A percentile compares a stretch with the other conserved stretches of the same genome.
Conservation (phyloP, 2,113 vertebrate species). For the Lanius collurio region DNA sequence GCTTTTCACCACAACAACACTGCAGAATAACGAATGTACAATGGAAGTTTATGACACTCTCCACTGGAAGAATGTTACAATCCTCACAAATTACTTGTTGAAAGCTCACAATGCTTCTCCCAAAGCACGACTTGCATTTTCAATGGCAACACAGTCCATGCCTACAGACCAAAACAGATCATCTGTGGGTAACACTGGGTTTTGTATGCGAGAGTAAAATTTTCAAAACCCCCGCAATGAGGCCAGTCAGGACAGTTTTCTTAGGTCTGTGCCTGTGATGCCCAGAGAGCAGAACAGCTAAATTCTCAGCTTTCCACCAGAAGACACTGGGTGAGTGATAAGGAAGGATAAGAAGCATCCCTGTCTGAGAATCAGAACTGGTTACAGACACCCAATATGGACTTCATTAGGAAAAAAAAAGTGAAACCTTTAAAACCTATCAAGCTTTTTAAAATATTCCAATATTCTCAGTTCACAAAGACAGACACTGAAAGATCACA, state of each 20-base stretch:
- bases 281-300: background rate
- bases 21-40: background rate
- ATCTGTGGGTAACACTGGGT: accelerated
- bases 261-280: background rate
- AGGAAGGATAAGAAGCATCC: background rate
- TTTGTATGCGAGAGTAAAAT: background rate
- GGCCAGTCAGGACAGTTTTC: background rate
- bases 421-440: background rate
- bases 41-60: background rate
- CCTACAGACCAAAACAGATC: background rate
- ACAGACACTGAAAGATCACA: background rate
- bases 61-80: background rate
- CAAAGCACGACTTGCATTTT: background rate
- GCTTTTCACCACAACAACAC: background rate
- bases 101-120: background rate
- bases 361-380: background rate
- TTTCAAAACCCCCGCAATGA: background rate
- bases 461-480: background rate
- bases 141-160: background rate
- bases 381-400: background rate
- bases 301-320: background rate
- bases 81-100: background rate
- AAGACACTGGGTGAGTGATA: background rate
- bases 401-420: background rate
- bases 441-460: background rate